A percentile compares a stretch with the other conserved stretches of the same genome.
Conservation (phyloP, 2,113 vertebrate genomes). For the Balaenoptera acutorostrata region DNA sequence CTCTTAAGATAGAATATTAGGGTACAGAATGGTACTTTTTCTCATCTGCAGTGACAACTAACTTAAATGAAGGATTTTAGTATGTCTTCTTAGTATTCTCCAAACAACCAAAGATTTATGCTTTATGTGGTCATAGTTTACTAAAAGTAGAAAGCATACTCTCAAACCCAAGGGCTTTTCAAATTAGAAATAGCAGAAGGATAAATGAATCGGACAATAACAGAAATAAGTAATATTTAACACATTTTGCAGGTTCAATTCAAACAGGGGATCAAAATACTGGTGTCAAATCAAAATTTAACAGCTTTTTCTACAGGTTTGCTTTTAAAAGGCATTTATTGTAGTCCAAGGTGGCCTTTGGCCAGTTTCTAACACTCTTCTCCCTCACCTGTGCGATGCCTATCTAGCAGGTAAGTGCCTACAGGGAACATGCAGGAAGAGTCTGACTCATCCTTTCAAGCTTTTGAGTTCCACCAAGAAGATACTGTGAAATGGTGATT, state of each 20-base stretch:
- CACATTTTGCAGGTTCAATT: neutral
- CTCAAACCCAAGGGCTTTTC: neutral
- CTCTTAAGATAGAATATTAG: neutral
- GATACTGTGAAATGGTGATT: conserved; percentile 87
- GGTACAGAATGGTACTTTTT: neutral
- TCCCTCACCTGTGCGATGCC: neutral
- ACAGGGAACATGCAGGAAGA: conserved; percentile 75
- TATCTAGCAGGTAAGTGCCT: neutral
- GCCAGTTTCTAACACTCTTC: neutral
- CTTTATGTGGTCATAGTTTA: neutral
- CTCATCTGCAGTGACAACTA: neutral
- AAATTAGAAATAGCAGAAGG: neutral
- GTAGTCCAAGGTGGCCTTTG: neutral
- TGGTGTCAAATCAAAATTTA: neutral
- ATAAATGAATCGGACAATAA: neutral
- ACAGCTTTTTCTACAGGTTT: neutral
- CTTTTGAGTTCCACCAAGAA: conserved; percentile 87
- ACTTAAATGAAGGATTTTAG: neutral
- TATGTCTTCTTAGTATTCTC: neutral
- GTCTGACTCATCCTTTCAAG: conserved; percentile 82
- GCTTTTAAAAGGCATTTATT: neutral
- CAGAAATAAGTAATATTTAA: neutral
- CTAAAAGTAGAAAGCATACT: neutral
- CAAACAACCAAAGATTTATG: neutral
- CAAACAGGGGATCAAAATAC: neutral